A percentile compares a stretch with the other conserved stretches of the same genome.
These are phyloP conservation scores for Artibeus jamaicensis DNA, from an alignment of 2,797 vertebrate genomes.

Conservation along the genomic window DNA sequence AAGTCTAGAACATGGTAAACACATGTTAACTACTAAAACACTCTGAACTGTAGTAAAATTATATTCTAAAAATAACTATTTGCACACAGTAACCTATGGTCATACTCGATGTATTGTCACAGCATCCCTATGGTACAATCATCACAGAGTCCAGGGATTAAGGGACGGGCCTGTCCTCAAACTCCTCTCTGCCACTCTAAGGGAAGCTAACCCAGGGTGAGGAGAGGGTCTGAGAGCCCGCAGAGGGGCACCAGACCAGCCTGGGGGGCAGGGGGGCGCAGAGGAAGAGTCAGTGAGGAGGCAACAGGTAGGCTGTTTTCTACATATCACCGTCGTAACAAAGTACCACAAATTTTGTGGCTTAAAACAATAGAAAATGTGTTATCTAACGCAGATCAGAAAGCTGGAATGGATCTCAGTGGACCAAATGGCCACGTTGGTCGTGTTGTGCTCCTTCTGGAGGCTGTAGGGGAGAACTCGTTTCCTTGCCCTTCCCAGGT, in stretches of 20 bases:
- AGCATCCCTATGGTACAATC: neutral
- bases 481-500: neutral
- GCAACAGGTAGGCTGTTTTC: neutral
- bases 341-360: neutral
- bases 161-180: neutral
- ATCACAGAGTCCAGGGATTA: neutral
- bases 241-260: neutral
- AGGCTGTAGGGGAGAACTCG: neutral
- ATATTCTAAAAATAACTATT: neutral
- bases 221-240: neutral
- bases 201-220: neutral
- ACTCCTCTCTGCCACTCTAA: neutral
- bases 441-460: neutral
- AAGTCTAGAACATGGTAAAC: neutral
- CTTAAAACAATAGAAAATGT: neutral
- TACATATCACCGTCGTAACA: neutral
- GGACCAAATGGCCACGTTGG: neutral
- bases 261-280: fast-evolving
- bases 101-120: neutral
- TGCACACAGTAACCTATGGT: neutral
- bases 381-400: neutral
- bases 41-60: neutral
- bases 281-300: neutral
- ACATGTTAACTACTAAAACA: neutral
- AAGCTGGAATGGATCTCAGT: neutral